phyloP scores from a whole-genome alignment of 1,140 invertebrate genomes.

The Mamestra configurata region DNA sequence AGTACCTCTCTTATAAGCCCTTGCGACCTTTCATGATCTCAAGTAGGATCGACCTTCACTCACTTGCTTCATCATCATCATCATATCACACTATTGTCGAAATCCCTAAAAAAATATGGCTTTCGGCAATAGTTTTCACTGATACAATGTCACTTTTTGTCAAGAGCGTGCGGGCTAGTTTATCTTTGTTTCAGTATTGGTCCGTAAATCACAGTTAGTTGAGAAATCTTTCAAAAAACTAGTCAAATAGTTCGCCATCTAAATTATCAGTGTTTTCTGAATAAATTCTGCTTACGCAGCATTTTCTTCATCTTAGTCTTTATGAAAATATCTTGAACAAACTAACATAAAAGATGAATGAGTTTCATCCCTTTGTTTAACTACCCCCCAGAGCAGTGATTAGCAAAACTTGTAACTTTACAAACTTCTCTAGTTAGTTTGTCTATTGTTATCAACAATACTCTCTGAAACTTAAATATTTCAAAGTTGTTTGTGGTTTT shows the following conservation, averaged over 20 bases:
- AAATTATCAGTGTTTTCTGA: neutral
- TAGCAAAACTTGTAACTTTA: slow-evolving; percentile 32
- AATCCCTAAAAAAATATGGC: no score
- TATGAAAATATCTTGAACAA: slow-evolving; percentile 7
- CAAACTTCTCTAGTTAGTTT: slow-evolving; percentile 24
- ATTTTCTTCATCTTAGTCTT: slow-evolving; percentile 14
- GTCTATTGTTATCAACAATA: slow-evolving; percentile 36
- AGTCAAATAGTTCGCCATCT: neutral
- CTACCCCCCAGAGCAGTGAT: neutral
- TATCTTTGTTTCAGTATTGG: no score
- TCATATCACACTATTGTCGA: no score
- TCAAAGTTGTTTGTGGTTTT: neutral
- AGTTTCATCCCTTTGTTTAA: slow-evolving; percentile 1
- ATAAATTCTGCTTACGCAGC: neutral
- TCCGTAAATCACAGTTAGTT: no score
- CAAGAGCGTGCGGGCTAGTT: no score
- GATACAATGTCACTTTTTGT: no score
- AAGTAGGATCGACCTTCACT: no score
- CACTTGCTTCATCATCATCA: no score
- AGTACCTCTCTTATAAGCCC: no score
- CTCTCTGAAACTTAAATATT: neutral
- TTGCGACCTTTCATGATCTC: no score
- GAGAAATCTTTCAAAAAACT: neutral
- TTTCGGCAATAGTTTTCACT: no score
- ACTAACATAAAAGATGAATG: slow-evolving; percentile 36